Percentiles rank a stretch among this genome's conserved stretches.
These are phyloP conservation scores for Notodonta ziczac DNA, from an alignment of 2,888 invertebrate species.

Conservation along the genomic window DNA sequence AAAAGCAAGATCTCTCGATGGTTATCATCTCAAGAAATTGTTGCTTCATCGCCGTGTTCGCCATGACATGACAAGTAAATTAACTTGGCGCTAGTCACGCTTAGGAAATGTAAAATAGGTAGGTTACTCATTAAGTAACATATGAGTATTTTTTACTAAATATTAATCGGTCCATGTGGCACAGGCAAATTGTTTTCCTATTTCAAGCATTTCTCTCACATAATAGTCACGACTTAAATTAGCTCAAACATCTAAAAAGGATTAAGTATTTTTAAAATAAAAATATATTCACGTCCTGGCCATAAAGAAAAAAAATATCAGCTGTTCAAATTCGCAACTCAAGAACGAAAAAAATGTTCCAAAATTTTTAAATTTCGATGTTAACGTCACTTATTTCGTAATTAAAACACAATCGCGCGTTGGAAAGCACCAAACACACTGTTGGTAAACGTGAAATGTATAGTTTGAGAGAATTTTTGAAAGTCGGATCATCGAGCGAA, in stretches of 20 bases:
- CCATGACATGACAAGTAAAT: slow-evolving; percentile 4
- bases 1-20: slow-evolving; percentile 1
- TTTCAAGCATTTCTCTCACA: too few relatives aligned
- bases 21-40: slow-evolving; percentile 7
- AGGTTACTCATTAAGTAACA: too few relatives aligned
- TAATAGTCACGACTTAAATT: too few relatives aligned
- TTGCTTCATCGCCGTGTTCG: slow-evolving; percentile 3
- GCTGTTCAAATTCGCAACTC: slow-evolving; percentile 12
- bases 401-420: slow-evolving; percentile 20
- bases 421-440: slow-evolving; percentile 53
- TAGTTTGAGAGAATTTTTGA: slow-evolving; percentile 74
- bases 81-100: background rate
- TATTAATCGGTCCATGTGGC: too few relatives aligned
- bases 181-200: too few relatives aligned
- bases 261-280: too few relatives aligned
- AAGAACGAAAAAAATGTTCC: slow-evolving; percentile 26
- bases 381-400: slow-evolving; percentile 4
- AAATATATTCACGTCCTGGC: too few relatives aligned
- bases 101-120: slow-evolving; percentile 1
- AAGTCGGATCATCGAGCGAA: slow-evolving; percentile 71
- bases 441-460: slow-evolving; percentile 52
- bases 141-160: too few relatives aligned
- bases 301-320: too few relatives aligned
- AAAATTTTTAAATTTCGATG: slow-evolving; percentile 23
- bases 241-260: too few relatives aligned